phyloP scores from a whole-genome alignment of 2,888 invertebrate genomes.

The Pelosia muscerda region DNA sequence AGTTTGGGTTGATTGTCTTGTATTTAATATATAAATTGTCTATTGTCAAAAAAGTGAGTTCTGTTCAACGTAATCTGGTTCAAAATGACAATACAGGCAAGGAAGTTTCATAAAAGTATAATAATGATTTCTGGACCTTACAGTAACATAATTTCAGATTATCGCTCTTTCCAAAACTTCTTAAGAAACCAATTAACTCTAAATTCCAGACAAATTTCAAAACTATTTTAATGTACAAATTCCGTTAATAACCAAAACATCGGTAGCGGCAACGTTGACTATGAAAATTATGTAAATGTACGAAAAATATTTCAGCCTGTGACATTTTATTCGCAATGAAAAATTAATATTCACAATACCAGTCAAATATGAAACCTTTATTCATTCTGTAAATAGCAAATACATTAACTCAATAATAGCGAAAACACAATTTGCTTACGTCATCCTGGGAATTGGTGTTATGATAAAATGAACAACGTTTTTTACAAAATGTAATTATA shows the following conservation, averaged over 20 bases:
- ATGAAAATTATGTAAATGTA: slow-evolving; percentile 29
- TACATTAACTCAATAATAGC: background rate
- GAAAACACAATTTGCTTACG: slow-evolving; percentile 25
- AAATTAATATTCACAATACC: slow-evolving; percentile 15
- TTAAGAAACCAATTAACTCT: slow-evolving; percentile 5
- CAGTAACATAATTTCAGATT: background rate
- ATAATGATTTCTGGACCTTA: background rate
- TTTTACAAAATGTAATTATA: background rate
- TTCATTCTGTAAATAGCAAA: slow-evolving; percentile 9
- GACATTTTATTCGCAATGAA: slow-evolving; percentile 19
- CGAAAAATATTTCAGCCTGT: slow-evolving; percentile 17
- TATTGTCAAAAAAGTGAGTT: background rate
- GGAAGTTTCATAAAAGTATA: background rate
- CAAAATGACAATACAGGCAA: background rate
- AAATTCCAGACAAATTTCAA: too few relatives aligned
- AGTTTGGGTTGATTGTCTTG: too few relatives aligned
- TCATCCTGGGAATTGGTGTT: background rate
- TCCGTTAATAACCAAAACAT: slow-evolving; percentile 23
- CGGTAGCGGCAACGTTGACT: slow-evolving; percentile 16
- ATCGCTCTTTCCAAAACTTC: background rate
- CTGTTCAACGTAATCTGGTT: background rate
- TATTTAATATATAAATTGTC: too few relatives aligned
- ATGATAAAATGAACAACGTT: background rate
- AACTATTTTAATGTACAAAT: slow-evolving; percentile 17
- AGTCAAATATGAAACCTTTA: slow-evolving; percentile 12